Evolutionary conservation across 2,113 vertebrate species (phyloP), one percentile per base, ranked within the genome.

Genomic region (Colossoma macropomum): DNA sequence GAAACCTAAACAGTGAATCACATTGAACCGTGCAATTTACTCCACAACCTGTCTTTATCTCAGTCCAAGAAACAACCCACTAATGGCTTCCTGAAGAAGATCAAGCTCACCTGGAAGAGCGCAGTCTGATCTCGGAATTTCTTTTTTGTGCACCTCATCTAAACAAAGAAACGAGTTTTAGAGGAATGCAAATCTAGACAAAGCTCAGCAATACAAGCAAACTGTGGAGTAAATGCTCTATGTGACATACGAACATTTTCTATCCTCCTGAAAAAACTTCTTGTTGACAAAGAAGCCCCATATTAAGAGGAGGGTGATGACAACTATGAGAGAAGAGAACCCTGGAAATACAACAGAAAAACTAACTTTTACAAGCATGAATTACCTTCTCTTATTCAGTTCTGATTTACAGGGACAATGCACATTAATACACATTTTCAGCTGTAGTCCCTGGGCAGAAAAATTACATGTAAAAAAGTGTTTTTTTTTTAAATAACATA

Each of bases 291-390:
- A 27, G 48, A 91, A 11, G 25, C 1, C 6, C 88, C 80, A 90
- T 10, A 83, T 75, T 48, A 92, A 15, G 10, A 92, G 15, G 5
- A 91, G 3, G 68, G 86, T 27, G 52, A 90, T 7, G 73, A 77
- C 30, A 30, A 83, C 25, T 72, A 41, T 75, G 34, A 50, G 10
- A 15, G 86, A 0, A 41, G 21, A 62, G 19, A 80, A 0, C 41
- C 11, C 92, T 94, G 84, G 34, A 80, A 75, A 82, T 23, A 75
- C 15, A 71, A 30, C 52, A 48, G 50, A 21, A 38, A 8, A 21
- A n/a, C 27, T 59, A 21, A 79, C 17, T 25, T n/a, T 17, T 21
- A 50, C 32, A 50, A 50, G 1, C 19, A 23, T 27, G n/a, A 45
- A 45, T 45, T 38, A 3, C 34, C 34, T 38, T 38, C 34, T 38